phyloP scores from a whole-genome alignment of 2,888 invertebrate species.

The Pterostichus madidus region DNA sequence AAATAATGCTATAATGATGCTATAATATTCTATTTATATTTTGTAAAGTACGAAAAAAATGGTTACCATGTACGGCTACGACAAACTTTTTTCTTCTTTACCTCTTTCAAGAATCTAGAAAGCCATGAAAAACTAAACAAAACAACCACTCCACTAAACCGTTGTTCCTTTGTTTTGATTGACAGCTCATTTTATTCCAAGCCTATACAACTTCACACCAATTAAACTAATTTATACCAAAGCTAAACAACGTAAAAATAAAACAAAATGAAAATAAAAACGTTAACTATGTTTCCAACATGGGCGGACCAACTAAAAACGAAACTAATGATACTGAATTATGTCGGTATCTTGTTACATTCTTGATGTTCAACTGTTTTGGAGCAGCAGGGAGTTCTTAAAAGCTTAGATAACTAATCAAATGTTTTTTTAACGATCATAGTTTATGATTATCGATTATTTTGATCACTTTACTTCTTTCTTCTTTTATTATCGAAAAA shows the following conservation, averaged over 20 bases:
- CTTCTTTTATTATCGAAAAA: too few relatives aligned
- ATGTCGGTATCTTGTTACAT: slow-evolving; percentile 20
- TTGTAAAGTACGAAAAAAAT: neutral
- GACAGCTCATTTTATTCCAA: slow-evolving; percentile 37
- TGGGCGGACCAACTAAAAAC: neutral
- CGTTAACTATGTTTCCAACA: slow-evolving; percentile 8
- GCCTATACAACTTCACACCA: slow-evolving; percentile 41
- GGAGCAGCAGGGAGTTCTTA: neutral
- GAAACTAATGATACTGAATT: slow-evolving; percentile 24
- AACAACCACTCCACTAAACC: slow-evolving; percentile 25
- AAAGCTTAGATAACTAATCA: neutral
- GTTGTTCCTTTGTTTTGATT: slow-evolving; percentile 46
- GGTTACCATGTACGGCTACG: too few relatives aligned
- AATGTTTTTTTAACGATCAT: too few relatives aligned
- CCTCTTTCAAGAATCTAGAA: slow-evolving; percentile 1
- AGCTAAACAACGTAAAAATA: neutral
- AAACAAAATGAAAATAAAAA: slow-evolving; percentile 12
- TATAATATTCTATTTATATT: too few relatives aligned
- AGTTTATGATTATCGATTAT: too few relatives aligned
- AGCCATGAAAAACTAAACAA: slow-evolving; percentile 35
- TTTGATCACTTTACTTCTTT: too few relatives aligned
- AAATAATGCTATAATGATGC: too few relatives aligned
- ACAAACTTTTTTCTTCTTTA: neutral
- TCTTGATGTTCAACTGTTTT: slow-evolving; percentile 15
- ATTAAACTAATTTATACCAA: slow-evolving; percentile 42